Evolutionary conservation across 2,113 vertebrate species (phyloP), one percentile per base, ranked within the genome.

Genomic region (Salvelinus fontinalis): DNA sequence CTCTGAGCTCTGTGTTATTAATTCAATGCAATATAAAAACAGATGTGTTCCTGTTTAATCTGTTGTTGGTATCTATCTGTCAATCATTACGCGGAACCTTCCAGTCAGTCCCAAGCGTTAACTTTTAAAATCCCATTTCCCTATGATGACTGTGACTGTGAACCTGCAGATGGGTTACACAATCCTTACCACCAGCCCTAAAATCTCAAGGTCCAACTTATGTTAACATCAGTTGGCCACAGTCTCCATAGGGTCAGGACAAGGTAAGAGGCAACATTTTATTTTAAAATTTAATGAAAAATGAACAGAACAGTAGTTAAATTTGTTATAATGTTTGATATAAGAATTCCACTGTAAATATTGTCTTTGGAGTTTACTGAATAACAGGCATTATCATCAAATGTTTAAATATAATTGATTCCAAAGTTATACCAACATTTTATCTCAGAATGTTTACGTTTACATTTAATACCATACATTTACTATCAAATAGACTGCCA

Each of bases 141-240:
- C 85, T 80, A 86, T 79, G 70, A 13, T 13, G 31, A 69, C 79
- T 82, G 83, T 90, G 85, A 88, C 86, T 26, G 34, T 20, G 69
- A 18, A 22, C 27, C 29, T 11, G 44, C 83, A 88, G 92, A 92
- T 94, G 91, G 87, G 93, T 82, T 29, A 49, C 20, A 22, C 68
- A 70, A 69, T 69, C 3, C 67, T 44, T 9, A 69, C 34, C 20
- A 18, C 31, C 29, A 20, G 67, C 34, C 64, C 74, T 71, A 12
- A 75, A 87, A 87, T 80, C 89, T 89, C 89, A 93, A 93, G 92
- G 93, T 93, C 78, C 89, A 93, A 83, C 73, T 44, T 51, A 44
- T 69, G 83, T 81, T 83, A 86, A 73, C 3, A 83, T 85, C 75
- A 20, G 44, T 82, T 62, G 57, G 22, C 27, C 27, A 12, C 13